A percentile compares a stretch with the other conserved stretches of the same genome.
Conservation (phyloP, 2,113 vertebrate species). For the Cygnus atratus region DNA sequence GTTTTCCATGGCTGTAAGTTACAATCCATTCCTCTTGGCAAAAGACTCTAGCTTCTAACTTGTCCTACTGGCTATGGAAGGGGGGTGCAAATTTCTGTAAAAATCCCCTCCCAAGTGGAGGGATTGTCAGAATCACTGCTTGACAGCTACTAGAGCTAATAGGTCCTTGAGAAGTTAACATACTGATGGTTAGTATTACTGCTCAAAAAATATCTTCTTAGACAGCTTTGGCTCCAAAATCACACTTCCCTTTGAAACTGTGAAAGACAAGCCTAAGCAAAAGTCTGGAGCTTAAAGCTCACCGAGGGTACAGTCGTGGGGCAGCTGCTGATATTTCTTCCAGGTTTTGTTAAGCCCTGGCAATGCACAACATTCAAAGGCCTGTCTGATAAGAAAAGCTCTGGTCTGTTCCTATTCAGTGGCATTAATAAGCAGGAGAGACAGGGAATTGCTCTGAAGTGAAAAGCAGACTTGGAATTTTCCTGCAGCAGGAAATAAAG, state of each 20-base stretch:
- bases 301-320: background rate
- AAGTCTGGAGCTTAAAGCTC: background rate
- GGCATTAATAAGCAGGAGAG: background rate
- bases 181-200: background rate
- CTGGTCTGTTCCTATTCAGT: background rate
- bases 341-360: background rate
- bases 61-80: background rate
- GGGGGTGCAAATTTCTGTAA: background rate
- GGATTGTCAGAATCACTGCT: background rate
- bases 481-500: background rate
- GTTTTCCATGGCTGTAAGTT: background rate
- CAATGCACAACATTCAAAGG: background rate
- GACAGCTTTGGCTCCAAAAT: slow-evolving; percentile 9
- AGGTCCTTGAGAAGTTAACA: background rate
- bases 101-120: background rate
- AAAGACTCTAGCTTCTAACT: background rate
- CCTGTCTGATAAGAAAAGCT: background rate
- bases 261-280: background rate
- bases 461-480: background rate
- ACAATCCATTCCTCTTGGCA: background rate
- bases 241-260: slow-evolving; percentile 3
- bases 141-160: background rate
- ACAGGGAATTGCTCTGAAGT: background rate
- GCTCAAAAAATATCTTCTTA: background rate
- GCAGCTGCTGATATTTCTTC: background rate